Conservation (phyloP, 2,113 vertebrate species). For the Rhabdomys dilectus region DNA sequence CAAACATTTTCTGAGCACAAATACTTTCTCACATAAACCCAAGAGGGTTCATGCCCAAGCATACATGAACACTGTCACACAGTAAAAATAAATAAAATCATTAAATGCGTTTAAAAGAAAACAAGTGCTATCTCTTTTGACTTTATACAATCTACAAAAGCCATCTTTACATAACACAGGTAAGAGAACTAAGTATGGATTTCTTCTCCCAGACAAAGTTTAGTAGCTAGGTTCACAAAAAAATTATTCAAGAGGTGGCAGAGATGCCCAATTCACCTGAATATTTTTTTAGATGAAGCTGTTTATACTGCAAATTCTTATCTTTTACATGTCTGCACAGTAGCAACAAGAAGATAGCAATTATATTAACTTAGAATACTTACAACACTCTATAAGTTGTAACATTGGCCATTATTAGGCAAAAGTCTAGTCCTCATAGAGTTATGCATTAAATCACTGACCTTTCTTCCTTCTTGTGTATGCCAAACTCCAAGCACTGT, state of each 20-base stretch:
- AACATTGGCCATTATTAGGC: neutral
- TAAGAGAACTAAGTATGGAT: neutral
- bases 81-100: neutral
- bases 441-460: neutral
- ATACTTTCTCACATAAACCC: too few relatives aligned
- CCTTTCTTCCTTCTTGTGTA: neutral
- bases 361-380: neutral
- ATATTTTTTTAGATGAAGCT: neutral
- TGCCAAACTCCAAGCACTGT: neutral
- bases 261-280: neutral
- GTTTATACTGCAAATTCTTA: neutral
- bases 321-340: neutral
- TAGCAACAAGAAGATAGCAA: neutral
- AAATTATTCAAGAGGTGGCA: neutral
- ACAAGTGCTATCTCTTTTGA: neutral
- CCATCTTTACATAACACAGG: conserved; percentile 18
- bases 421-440: neutral
- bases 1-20: too few relatives aligned
- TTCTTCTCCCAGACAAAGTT: conserved; percentile 39
- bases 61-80: neutral
- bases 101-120: neutral
- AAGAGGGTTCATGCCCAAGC: neutral
- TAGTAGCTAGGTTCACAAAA: neutral
- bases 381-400: neutral
- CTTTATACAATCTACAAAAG: neutral